Evolutionary conservation across 2,888 invertebrate species (phyloP).

Genomic region (Ptilodon capucinus): DNA sequence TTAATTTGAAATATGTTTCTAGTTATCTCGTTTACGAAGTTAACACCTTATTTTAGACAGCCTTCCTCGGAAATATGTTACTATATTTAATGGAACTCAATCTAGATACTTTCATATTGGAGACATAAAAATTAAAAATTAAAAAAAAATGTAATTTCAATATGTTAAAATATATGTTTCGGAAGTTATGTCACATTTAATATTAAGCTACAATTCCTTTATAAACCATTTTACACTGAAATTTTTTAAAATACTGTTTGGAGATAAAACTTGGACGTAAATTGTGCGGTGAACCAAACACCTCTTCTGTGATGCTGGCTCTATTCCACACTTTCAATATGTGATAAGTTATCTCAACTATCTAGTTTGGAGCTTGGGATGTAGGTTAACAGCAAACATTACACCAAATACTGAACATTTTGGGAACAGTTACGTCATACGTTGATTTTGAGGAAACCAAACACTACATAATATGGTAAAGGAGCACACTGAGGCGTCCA

Average conservation of each 20-base stretch:
- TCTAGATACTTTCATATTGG: not conserved
- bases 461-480: not conserved
- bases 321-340: not conserved
- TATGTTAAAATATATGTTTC: too few relatives aligned
- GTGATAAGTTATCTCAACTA: not conserved
- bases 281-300: not conserved
- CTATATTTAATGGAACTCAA: not conserved
- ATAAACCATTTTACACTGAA: too few relatives aligned
- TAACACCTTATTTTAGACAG: too few relatives aligned
- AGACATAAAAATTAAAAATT: not conserved
- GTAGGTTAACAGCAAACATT: too few relatives aligned
- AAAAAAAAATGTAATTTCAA: not conserved
- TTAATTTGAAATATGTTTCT: slow-evolving; percentile 24
- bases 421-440: not conserved
- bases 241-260: too few relatives aligned
- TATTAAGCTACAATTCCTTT: too few relatives aligned
- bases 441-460: not conserved
- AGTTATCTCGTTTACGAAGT: slow-evolving; percentile 10
- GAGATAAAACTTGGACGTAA: too few relatives aligned
- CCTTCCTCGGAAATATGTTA: too few relatives aligned
- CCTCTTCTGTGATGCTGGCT: not conserved
- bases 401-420: not conserved
- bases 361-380: not conserved
- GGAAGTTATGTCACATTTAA: too few relatives aligned
- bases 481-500: too few relatives aligned